Conservation (phyloP, 1,140 invertebrate species). For the Trigoniulus corallinus region DNA sequence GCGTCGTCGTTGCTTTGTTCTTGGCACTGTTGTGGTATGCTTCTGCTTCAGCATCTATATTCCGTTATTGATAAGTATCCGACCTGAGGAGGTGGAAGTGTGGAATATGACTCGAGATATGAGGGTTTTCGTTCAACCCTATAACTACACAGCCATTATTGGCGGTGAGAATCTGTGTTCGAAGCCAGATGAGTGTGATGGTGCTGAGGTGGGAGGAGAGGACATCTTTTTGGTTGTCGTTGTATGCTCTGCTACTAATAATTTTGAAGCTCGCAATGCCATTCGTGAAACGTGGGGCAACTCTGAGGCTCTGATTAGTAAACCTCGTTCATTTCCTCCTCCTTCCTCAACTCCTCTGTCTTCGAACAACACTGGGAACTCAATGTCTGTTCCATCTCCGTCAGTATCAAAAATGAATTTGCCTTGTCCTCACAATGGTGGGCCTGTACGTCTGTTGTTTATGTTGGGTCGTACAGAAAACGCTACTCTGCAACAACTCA, state of each 20-base stretch:
- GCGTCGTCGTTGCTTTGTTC: neutral
- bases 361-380: neutral
- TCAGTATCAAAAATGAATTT: neutral
- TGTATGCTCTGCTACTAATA: constrained; percentile 48
- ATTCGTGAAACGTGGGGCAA: constrained; percentile 65
- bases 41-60: constrained; percentile 1
- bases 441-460: neutral
- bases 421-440: neutral
- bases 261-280: constrained; percentile 43
- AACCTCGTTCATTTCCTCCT: neutral
- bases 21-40: neutral
- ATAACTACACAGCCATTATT: neutral
- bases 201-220: constrained; percentile 11
- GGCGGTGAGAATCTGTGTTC: neutral
- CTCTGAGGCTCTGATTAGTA: neutral
- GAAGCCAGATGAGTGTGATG: constrained; percentile 14
- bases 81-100: neutral
- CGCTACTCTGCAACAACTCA: constrained; percentile 31
- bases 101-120: neutral
- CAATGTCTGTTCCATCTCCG: neutral
- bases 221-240: constrained; percentile 45
- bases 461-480: constrained; percentile 26
- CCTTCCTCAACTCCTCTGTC: too few species aligned
- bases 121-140: neutral
- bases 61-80: constrained; percentile 2